These are phyloP conservation scores for Toxotes lorentzi DNA, from an alignment of 2,797 vertebrate species.

Conservation along the genomic window DNA sequence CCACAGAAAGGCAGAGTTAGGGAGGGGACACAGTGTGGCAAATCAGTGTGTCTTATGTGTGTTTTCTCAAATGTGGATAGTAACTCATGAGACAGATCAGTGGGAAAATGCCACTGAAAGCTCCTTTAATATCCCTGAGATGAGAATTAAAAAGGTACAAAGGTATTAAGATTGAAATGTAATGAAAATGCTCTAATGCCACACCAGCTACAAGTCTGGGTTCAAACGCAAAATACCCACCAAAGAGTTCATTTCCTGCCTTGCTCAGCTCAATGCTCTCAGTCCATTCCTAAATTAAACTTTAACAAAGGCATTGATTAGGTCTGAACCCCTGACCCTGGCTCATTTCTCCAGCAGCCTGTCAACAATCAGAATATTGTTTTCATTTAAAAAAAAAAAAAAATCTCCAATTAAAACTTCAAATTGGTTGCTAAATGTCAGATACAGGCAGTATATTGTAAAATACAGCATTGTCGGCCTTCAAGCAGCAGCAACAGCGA, in stretches of 20 bases:
- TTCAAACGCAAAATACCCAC: constrained; percentile 20
- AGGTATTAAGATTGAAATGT: neutral
- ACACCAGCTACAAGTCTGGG: neutral
- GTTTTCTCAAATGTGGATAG: constrained; percentile 18
- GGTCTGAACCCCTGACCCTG: constrained; percentile 31
- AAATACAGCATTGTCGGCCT: neutral
- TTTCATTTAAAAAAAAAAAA: too few relatives aligned
- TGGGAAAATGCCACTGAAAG: constrained; percentile 28
- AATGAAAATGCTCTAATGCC: constrained; percentile 13
- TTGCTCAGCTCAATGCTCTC: constrained; percentile 9
- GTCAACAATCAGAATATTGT: neutral
- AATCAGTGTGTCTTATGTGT: constrained; percentile 24
- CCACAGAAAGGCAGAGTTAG: constrained; percentile 69
- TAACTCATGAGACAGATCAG: constrained; percentile 3
- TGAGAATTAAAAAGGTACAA: neutral
- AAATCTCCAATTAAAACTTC: neutral
- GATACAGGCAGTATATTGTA: neutral
- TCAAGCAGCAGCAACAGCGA: constrained; percentile 15
- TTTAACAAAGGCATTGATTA: constrained; percentile 53
- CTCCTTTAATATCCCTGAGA: constrained; percentile 13
- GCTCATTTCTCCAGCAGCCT: neutral
- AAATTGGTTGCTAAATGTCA: neutral
- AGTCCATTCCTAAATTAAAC: constrained; percentile 46
- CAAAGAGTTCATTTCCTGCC: constrained; percentile 54
- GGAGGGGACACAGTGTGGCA: constrained; percentile 43